A percentile compares a stretch with the other conserved stretches of the same genome.
phyloP scores from a whole-genome alignment of 2,797 vertebrate species.

The Gallirallus australis region DNA sequence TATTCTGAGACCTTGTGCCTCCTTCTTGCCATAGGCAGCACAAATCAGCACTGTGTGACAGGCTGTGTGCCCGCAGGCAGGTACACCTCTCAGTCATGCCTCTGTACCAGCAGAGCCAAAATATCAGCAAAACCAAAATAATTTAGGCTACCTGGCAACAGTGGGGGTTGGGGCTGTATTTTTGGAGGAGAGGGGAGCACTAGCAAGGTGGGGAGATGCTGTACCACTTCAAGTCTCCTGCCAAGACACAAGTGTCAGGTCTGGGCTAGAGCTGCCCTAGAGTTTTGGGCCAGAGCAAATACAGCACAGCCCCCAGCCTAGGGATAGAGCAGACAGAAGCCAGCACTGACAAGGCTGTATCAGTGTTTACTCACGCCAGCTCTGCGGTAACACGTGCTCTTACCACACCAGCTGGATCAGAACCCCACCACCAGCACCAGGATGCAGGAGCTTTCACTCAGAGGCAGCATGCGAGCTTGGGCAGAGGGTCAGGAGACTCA shows the following conservation, averaged over 20 bases:
- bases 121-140: background rate
- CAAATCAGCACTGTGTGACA: accelerated
- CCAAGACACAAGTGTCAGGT: background rate
- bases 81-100: background rate
- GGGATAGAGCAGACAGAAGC: conserved; percentile 85
- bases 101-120: background rate
- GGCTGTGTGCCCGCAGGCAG: background rate
- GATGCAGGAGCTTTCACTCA: conserved; percentile 66
- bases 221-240: background rate
- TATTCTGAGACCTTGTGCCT: background rate
- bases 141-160: background rate
- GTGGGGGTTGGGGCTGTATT: background rate
- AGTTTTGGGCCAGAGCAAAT: background rate
- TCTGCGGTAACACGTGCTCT: conserved; percentile 65
- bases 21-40: background rate
- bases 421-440: conserved; percentile 79
- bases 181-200: background rate
- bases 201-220: background rate
- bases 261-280: background rate
- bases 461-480: conserved; percentile 74
- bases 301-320: conserved; percentile 34
- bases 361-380: conserved; percentile 83
- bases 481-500: background rate
- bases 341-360: conserved; percentile 92
- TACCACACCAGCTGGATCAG: conserved; percentile 70